Conservation (phyloP, 1,140 invertebrate genomes). For the Cotesia glomerata region DNA sequence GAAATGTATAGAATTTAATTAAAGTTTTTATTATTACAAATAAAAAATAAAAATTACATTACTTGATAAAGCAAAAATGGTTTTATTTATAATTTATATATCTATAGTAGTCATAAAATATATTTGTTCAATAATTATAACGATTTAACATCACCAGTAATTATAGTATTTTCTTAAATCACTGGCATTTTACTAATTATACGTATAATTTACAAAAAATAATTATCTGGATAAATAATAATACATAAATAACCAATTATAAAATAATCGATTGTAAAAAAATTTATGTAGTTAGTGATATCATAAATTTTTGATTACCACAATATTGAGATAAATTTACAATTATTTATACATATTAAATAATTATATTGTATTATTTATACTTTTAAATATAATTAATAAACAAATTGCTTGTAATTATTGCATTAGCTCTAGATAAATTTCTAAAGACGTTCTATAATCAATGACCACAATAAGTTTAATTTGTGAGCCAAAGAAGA, state of each 20-base stretch:
- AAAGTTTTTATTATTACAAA: neutral
- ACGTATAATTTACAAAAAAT: neutral
- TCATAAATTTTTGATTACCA: neutral
- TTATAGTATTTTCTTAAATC: conserved; percentile 1
- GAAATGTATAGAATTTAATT: neutral
- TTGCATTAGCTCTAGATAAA: neutral
- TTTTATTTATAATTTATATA: conserved; percentile 25
- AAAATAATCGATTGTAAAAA: no score
- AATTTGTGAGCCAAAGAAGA: neutral
- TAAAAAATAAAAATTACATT: neutral
- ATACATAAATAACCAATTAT: neutral
- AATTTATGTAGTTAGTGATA: no score
- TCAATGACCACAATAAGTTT: conserved; percentile 1
- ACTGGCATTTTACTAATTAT: conserved; percentile 3
- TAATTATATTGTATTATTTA: neutral
- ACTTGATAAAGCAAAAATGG: conserved; percentile 10
- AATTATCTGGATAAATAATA: conserved; percentile 5
- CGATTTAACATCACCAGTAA: conserved; percentile 41
- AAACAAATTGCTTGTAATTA: neutral
- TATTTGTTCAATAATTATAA: conserved; percentile 50
- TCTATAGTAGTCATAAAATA: conserved; percentile 52
- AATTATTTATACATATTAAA: neutral
- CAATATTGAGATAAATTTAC: neutral
- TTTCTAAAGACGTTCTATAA: conserved; percentile 10
- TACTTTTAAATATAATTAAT: neutral